phyloP scores from a whole-genome alignment of 2,888 invertebrate species.

The Ochropleura plecta region DNA sequence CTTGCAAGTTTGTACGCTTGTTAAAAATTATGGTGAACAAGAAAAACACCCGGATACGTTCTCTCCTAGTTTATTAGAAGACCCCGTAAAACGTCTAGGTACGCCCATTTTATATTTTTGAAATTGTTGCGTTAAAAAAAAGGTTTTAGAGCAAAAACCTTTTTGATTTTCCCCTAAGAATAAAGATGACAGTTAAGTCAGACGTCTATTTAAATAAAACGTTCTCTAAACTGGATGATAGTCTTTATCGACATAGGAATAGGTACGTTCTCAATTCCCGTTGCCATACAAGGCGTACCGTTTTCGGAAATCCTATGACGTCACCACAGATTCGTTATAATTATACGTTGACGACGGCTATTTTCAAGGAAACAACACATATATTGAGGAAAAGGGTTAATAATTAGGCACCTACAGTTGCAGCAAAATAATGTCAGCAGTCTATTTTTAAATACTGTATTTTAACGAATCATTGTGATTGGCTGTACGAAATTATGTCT shows the following conservation, averaged over 20 bases:
- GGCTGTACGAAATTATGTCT: not conserved
- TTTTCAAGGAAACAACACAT: not conserved
- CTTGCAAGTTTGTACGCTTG: no score
- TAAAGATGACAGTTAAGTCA: not conserved
- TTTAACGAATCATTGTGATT: not conserved
- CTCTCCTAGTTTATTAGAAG: no score
- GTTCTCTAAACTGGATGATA: not conserved
- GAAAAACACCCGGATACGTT: no score
- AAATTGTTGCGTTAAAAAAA: no score
- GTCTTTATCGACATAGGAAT: not conserved
- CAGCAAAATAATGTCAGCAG: not conserved
- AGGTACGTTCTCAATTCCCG: not conserved
- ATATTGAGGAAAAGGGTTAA: conserved; percentile 9
- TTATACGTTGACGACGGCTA: not conserved
- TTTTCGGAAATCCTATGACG: conserved; percentile 26
- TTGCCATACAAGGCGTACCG: not conserved
- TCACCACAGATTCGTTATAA: conserved; percentile 23
- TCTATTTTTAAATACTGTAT: not conserved
- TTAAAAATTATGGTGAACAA: no score
- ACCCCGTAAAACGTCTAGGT: no score
- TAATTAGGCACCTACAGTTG: not conserved
- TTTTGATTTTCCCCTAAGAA: not conserved
- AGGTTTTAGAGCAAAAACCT: not conserved
- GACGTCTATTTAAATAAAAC: not conserved
- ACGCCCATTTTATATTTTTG: not conserved